A percentile compares a stretch with the other conserved stretches of the same genome.
phyloP scores from a whole-genome alignment of 1,140 invertebrate species.

The Drosophila nigromelanica region DNA sequence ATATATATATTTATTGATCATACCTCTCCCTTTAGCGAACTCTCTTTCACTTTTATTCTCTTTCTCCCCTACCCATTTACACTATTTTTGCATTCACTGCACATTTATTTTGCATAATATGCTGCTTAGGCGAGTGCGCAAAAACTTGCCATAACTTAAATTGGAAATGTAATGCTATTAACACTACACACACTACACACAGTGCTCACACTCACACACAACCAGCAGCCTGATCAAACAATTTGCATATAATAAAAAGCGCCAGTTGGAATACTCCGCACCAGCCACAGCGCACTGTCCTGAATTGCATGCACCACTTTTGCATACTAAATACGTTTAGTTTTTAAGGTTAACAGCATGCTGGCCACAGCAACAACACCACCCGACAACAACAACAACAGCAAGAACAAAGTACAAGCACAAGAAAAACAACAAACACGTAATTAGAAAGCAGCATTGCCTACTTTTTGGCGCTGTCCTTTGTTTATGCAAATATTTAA shows the following conservation, averaged over 20 bases:
- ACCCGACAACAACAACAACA: constrained; percentile 1
- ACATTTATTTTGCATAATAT: constrained; percentile 63
- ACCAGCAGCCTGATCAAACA: constrained; percentile 3
- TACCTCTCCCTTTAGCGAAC: background rate
- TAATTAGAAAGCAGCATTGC: constrained; percentile 67
- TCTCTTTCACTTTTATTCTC: background rate
- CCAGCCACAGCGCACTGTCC: background rate
- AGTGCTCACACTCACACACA: constrained; percentile 2
- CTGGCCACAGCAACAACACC: constrained; percentile 17
- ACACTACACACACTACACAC: constrained; percentile 44
- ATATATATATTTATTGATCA: no score
- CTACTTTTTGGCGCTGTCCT: constrained; percentile 61
- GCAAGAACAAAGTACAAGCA: constrained; percentile 3
- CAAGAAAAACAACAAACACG: constrained; percentile 27
- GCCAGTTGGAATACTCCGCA: constrained; percentile 38
- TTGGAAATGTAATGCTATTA: constrained; percentile 72
- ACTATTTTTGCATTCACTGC: constrained; percentile 24
- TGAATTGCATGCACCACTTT: constrained; percentile 58
- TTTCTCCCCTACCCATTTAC: background rate
- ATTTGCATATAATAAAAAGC: constrained; percentile 70
- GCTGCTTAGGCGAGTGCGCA: constrained; percentile 36
- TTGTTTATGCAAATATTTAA: constrained; percentile 75
- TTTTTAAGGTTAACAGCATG: constrained; percentile 61
- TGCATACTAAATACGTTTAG: constrained; percentile 69
- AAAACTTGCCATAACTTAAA: constrained; percentile 68